Conservation (phyloP, 2,113 vertebrate genomes). For the Sylvia atricapilla region DNA sequence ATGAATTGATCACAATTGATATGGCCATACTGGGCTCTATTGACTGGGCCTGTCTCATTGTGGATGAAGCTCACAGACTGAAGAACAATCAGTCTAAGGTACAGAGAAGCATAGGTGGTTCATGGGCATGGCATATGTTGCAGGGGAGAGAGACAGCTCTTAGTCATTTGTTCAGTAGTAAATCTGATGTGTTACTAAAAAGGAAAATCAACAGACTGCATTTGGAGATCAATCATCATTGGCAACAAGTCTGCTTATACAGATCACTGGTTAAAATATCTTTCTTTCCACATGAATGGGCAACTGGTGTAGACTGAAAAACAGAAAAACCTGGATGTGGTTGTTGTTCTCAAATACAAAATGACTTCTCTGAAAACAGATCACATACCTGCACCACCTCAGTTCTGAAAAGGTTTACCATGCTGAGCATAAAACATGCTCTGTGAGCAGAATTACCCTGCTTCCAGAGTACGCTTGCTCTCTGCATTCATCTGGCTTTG, state of each 20-base stretch:
- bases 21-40: constrained; percentile 95
- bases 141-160: not conserved
- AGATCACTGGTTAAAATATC: not conserved
- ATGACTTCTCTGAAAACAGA: not conserved
- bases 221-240: not conserved
- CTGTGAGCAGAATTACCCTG: not conserved
- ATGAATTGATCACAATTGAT: constrained; percentile 95
- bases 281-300: not conserved
- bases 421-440: not conserved
- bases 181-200: not conserved
- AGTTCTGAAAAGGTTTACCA: not conserved
- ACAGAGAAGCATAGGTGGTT: not conserved
- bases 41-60: constrained; percentile 96
- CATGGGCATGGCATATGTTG: not conserved
- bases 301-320: not conserved
- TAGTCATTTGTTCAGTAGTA: not conserved
- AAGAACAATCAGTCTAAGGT: constrained; percentile 99
- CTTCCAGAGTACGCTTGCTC: not conserved
- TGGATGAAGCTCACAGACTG: constrained; percentile 95
- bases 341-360: not conserved
- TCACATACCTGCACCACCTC: not conserved
- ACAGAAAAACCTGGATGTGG: not conserved
- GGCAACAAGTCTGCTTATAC: not conserved
- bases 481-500: not conserved
- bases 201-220: not conserved